Base-by-base conservation (phyloP, 2,888 invertebrate species). In the Aromia moschata region DNA sequence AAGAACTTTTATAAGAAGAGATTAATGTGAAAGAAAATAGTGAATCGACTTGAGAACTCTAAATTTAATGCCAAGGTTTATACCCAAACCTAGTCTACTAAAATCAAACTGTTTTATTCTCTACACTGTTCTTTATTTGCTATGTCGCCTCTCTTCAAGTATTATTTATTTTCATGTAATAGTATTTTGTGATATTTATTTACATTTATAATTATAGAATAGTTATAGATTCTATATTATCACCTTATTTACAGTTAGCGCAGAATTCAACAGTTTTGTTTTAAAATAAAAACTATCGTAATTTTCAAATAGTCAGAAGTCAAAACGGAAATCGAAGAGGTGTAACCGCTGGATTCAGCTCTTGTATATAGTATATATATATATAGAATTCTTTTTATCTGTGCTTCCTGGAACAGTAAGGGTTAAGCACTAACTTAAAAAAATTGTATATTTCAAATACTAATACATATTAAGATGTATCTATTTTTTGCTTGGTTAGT, bases 1-100 rank as follows among this genome's bases (percentile, higher is more conserved):
- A 77, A 88, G 89, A 86, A 93, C 93, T 77, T 94, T 94, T 81
- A 87, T 92, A 77, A 88, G 93, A 82, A 68, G 70, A 64, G 70
- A 71, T 60, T 71, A 70, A 70, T 58, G 55, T 60, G 52, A 54
- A 56, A 54, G 43, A 41, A 58, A 45, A 52, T 60, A 60, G 61
- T 56, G 40, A 58, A 60, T 56, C 44, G 36, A 53, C 49, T 64
- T 60, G 56, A 37, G 40, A 62, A 54, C 56, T 58, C 57, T 59
- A 57, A 63, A 64, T 55, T 57, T 57, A 66, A 70, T 71, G 70
- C 68, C 70, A 60, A 64, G 59, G 54, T 67, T 65, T 52, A 51
- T 45, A 51, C 41, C 38, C 47, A 33, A 58, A 49, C 41, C 53
- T 44, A 60, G 41, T 54, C 46, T 52, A 44, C 56, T 59, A 64